A percentile compares a stretch with the other conserved stretches of the same genome.
Conservation (phyloP, 2,113 vertebrate species). For the Phrynosoma blainvillii region DNA sequence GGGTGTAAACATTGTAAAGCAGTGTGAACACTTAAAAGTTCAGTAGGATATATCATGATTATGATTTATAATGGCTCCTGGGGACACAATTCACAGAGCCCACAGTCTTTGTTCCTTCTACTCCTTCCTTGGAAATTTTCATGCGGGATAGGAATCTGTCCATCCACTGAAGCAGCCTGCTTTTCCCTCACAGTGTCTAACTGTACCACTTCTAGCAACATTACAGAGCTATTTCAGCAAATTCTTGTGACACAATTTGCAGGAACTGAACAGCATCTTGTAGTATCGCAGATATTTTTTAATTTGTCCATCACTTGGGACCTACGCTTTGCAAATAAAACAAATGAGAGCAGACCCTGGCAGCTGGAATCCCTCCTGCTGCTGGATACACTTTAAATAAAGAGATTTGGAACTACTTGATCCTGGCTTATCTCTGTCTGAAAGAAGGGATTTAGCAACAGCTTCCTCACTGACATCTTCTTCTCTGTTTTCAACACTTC, state of each 20-base stretch:
- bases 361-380: conserved; percentile 33
- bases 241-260: conserved; percentile 21
- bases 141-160: background rate
- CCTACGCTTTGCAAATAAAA: conserved; percentile 24
- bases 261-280: conserved; percentile 1
- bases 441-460: conserved; percentile 40
- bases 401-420: conserved; percentile 37
- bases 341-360: conserved; percentile 24
- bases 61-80: background rate
- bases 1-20: background rate
- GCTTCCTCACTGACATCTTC: conserved; percentile 17
- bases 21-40: too few relatives aligned
- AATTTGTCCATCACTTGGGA: conserved; percentile 18
- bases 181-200: background rate
- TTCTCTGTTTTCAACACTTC: conserved; percentile 4
- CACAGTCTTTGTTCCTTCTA: background rate
- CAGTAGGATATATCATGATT: background rate
- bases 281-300: conserved; percentile 30
- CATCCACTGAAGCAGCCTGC: background rate
- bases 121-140: background rate
- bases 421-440: conserved; percentile 29
- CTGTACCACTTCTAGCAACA: conserved; percentile 14
- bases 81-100: background rate
- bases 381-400: conserved; percentile 36
- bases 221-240: conserved; percentile 32